Conservation (phyloP, 2,797 vertebrate species). For the Hipposideros larvatus region DNA sequence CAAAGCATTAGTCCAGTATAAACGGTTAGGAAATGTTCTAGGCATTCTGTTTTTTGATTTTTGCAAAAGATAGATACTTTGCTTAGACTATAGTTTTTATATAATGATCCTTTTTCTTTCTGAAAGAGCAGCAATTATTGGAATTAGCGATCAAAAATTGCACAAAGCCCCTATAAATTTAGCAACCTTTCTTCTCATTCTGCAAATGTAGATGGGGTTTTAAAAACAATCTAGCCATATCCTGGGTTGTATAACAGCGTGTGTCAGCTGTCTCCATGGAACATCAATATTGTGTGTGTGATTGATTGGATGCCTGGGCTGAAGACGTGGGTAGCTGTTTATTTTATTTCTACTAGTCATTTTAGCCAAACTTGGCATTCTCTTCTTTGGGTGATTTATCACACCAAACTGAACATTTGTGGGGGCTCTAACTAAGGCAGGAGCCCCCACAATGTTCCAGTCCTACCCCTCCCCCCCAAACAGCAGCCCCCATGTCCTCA, state of each 20-base stretch:
- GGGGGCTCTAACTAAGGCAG: neutral
- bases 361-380: neutral
- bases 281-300: neutral
- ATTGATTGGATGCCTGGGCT: neutral
- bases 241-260: neutral
- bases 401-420: neutral
- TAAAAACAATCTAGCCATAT: neutral
- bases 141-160: conserved; percentile 5
- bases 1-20: neutral
- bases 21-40: conserved; percentile 54
- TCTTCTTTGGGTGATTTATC: conserved; percentile 37
- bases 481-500: conserved; percentile 80
- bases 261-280: neutral
- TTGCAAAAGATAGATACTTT: conserved; percentile 41
- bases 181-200: neutral
- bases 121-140: conserved; percentile 1
- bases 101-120: neutral
- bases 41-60: neutral
- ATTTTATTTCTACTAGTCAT: conserved; percentile 7
- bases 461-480: conserved; percentile 73
- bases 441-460: conserved; percentile 77
- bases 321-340: neutral
- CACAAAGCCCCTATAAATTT: neutral
- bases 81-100: neutral
- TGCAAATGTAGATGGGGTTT: neutral